phyloP scores from a whole-genome alignment of 2,113 vertebrate species.

The Eonycteris spelaea region DNA sequence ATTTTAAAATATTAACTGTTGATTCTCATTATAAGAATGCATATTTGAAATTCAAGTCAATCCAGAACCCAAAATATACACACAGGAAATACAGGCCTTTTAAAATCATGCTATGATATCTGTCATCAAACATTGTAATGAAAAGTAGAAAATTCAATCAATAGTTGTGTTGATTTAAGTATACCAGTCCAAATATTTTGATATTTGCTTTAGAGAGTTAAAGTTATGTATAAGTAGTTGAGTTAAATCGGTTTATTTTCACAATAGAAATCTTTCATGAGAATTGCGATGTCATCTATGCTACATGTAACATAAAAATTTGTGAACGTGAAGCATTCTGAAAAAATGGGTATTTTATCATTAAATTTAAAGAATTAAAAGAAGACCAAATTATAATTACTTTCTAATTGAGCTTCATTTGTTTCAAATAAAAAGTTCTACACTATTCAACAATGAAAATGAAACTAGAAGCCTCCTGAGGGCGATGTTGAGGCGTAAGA shows the following conservation, averaged over 20 bases:
- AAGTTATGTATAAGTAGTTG: background rate
- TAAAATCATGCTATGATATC: background rate
- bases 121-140: background rate
- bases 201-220: constrained; percentile 6
- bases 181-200: constrained; percentile 40
- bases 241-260: constrained; percentile 35
- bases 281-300: background rate
- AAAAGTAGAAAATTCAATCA: constrained; percentile 1
- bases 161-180: background rate
- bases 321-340: background rate
- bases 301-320: background rate
- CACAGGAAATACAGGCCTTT: background rate
- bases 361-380: constrained; percentile 24
- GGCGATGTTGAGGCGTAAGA: background rate
- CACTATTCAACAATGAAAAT: background rate
- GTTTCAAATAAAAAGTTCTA: background rate
- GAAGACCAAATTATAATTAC: background rate
- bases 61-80: background rate
- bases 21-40: background rate
- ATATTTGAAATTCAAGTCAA: constrained; percentile 29
- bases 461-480: background rate
- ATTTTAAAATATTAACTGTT: constrained; percentile 32
- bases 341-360: background rate
- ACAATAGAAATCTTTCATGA: background rate
- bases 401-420: background rate